Base-by-base conservation (phyloP, 2,888 invertebrate species). In the Sipunculus nudus region DNA sequence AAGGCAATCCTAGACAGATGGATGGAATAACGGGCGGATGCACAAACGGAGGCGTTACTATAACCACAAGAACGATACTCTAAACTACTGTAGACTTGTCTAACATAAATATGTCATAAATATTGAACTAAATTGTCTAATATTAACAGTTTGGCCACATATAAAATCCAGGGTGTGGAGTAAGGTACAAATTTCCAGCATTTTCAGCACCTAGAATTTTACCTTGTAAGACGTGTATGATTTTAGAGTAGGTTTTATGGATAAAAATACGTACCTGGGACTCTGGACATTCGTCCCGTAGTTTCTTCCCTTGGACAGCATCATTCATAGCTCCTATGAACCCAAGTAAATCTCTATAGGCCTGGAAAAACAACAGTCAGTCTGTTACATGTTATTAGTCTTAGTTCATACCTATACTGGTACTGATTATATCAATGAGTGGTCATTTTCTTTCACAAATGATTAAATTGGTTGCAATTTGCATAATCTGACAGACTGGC, bases 261-360 rank as follows among this genome's bases (percentile, higher is more conserved):
- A 25, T 13, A 28, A 53, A 1, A 10, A 19, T 50, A 25, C 58
- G 39, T 46, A 73, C 73, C 56, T 68, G 82, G 72, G 89, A 90
- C 29, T 89, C 86, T 28, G 87, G 86, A 53, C 70, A 73, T 21
- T 71, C 67, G 48, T 78, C 79, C 29, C 89, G 87, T 5, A 91
- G 85, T 60, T 91, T 88, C 81, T 91, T 92, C 13, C 91, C 90
- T 84, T 91, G 91, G 13, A 95, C 89, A 8, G 93, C 90, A 75
- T 92, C 90, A 84, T 94, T 96, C 70, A 96, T 87, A 2, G 92
- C 91, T 69, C 91, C 88, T 72, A 96, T 89, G 79, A 96, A 96
- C 0, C 94, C 94, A 52, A 93, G 86, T 72, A 93, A 90, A 84
- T 94, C 94, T 88, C 89, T 79, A 61, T 83, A 84, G 2, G 83